Evolutionary conservation across 2,797 vertebrate species (phyloP).

Genomic region (Ambastaia sidthimunki): DNA sequence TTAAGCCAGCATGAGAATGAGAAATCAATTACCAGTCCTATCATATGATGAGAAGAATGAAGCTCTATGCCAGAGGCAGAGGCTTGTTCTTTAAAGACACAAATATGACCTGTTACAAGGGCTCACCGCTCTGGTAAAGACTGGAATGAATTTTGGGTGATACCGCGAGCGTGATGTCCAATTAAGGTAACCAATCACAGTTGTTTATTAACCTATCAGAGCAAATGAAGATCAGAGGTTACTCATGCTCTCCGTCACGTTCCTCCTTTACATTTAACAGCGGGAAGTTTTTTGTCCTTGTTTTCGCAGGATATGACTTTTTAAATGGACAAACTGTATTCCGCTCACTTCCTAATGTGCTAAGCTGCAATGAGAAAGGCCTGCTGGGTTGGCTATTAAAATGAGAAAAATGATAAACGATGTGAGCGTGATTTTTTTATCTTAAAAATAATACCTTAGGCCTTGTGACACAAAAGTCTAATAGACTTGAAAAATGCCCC

Average conservation of each 20-base stretch:
- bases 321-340: constrained; percentile 42
- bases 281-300: not conserved
- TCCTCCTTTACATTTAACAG: constrained; percentile 19
- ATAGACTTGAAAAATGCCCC: constrained; percentile 61
- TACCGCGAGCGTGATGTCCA: constrained; percentile 10
- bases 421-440: constrained; percentile 11
- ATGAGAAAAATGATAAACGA: constrained; percentile 14
- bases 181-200: constrained; percentile 24
- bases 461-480: constrained; percentile 56
- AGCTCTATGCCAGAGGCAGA: constrained; percentile 71
- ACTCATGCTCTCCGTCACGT: constrained; percentile 21
- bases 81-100: constrained; percentile 56
- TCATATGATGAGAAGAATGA: constrained; percentile 71
- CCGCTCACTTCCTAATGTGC: constrained; percentile 1
- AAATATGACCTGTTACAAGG: constrained; percentile 56
- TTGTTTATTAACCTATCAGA: constrained; percentile 39
- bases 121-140: constrained; percentile 26
- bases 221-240: constrained; percentile 33
- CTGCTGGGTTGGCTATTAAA: not conserved
- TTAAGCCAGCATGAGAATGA: constrained; percentile 69
- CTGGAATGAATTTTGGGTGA: not conserved
- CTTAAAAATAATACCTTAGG: constrained; percentile 28
- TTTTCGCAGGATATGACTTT: constrained; percentile 22
- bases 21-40: constrained; percentile 81
- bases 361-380: not conserved